Evolutionary conservation across 2,888 invertebrate species (phyloP), one percentile per base, ranked within the genome.

Genomic region (Flabesymbios commensalis): DNA sequence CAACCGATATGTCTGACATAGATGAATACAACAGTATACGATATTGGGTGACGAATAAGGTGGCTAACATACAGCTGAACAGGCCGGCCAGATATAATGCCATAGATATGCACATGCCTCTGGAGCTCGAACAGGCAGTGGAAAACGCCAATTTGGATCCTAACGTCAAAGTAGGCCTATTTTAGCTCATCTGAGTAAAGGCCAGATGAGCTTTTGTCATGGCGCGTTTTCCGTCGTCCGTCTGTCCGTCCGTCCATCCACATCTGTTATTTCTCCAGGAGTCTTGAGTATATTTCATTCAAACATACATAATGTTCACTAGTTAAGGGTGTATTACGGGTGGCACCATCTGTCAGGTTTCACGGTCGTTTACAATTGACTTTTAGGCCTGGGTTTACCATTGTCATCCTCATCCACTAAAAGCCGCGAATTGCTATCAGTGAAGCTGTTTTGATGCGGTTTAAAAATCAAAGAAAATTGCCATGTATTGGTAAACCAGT

Each of bases 41-140:
- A n/a, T 72, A 71, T 43, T 24, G 19, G 28, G 64, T 64, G 4
- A 26, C 58, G 0, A 54, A 61, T 33, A 28, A 49, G 17, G 65
- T 71, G 17, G 71, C 69, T 24, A 52, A 63, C 19, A 62, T 71
- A 2, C 39, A 41, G 22, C 55, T 71, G 24, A 71, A 71, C 57
- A 51, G 71, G 42, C 71, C 71, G n/a, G 39, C 65, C 17, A 33
- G 61, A n/a, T 55, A 61, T 26, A 71, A 71, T 48, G 67, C 71
- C 14, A 71, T 71, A 19, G 68, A 72, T 59, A 56, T 49, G 5
- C 26, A 57, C 41, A 72, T 72, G 71, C 71, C 71, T 0, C 19
- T 24, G 7, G 71, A 72, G 53, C 43, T 71, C 10, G 51, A 59
- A 29, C 17, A 22, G 10, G 57, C 69, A 22, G 71, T 72, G 31